phyloP scores from a whole-genome alignment of 2,888 invertebrate species.

The Cerastis leucographa region DNA sequence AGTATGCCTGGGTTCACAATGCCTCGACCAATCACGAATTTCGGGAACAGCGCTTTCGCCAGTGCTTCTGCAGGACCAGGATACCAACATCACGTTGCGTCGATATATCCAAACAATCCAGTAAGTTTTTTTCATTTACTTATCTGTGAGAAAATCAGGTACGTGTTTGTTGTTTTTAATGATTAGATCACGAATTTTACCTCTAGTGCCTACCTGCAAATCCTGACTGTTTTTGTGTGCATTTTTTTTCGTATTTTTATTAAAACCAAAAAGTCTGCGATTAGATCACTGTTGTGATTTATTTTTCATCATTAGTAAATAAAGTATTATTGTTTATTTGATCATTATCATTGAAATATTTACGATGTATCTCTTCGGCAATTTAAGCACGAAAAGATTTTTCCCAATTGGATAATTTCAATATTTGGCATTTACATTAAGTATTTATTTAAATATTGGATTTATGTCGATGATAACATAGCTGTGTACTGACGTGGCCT shows the following conservation, averaged over 20 bases:
- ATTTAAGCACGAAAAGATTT: conserved; percentile 15
- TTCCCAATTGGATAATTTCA: conserved; percentile 11
- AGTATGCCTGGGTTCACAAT: conserved; percentile 45
- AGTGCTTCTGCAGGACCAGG: conserved; percentile 89
- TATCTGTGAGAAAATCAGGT: conserved; percentile 41
- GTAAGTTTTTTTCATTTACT: conserved; percentile 80
- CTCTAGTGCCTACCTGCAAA: conserved; percentile 20
- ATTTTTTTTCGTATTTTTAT: conserved; percentile 20
- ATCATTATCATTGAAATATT: conserved; percentile 4
- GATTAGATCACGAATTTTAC: conserved; percentile 55
- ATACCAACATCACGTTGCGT: conserved; percentile 90
- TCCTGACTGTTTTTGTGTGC: conserved; percentile 34
- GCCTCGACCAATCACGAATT: conserved; percentile 64
- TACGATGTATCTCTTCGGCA: conserved; percentile 19
- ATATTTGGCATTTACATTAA: conserved; percentile 37
- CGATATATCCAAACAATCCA: conserved; percentile 91
- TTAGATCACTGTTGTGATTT: not conserved
- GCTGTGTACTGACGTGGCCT: conserved; percentile 57
- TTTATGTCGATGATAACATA: conserved; percentile 51
- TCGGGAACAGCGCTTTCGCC: conserved; percentile 87
- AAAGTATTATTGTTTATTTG: conserved; percentile 12
- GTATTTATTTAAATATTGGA: conserved; percentile 17
- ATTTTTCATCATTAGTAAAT: conserved; percentile 5
- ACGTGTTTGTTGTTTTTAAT: conserved; percentile 43
- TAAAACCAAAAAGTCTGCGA: not conserved